Percentiles rank a stretch among this genome's conserved stretches.
Evolutionary conservation across 2,888 invertebrate genomes (phyloP).

Genomic region (Scotopteryx bipunctaria): DNA sequence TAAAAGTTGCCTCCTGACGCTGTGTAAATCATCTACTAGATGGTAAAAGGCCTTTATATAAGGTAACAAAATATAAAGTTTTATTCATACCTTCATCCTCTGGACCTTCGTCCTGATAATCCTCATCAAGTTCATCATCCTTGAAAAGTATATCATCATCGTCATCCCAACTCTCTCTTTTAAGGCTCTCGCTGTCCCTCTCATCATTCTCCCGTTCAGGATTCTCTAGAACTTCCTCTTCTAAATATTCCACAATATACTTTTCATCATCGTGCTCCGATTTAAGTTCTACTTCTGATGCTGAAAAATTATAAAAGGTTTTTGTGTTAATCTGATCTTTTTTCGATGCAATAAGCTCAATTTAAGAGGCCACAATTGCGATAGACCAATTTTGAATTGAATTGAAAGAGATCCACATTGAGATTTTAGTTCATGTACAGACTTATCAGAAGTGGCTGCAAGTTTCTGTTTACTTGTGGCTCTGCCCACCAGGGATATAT

Average conservation of each 20-base stretch:
- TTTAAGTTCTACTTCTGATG: slow-evolving; percentile 3
- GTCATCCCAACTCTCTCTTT: slow-evolving; percentile 4
- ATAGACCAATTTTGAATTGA: no score
- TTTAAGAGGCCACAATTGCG: no score
- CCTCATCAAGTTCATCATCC: slow-evolving; percentile 2
- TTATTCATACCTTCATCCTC: slow-evolving; percentile 5
- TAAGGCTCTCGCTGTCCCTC: not conserved
- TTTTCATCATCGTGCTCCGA: slow-evolving; percentile 18
- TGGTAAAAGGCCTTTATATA: no score
- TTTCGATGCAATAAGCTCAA: not conserved
- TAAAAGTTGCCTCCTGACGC: no score
- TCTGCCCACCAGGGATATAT: no score
- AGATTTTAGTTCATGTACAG: no score
- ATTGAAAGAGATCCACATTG: no score
- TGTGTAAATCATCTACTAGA: no score
- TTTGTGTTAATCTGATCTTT: not conserved
- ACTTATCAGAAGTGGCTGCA: no score
- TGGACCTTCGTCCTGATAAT: not conserved
- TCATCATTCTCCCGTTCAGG: slow-evolving; percentile 15
- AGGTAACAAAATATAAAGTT: no score
- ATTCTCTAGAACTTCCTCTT: slow-evolving; percentile 36
- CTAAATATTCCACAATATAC: slow-evolving; percentile 50
- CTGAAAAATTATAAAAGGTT: not conserved
- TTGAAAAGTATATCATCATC: not conserved
- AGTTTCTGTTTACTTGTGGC: no score